phyloP scores from a whole-genome alignment of 2,888 invertebrate species.

The Fissipunctia ypsillon region DNA sequence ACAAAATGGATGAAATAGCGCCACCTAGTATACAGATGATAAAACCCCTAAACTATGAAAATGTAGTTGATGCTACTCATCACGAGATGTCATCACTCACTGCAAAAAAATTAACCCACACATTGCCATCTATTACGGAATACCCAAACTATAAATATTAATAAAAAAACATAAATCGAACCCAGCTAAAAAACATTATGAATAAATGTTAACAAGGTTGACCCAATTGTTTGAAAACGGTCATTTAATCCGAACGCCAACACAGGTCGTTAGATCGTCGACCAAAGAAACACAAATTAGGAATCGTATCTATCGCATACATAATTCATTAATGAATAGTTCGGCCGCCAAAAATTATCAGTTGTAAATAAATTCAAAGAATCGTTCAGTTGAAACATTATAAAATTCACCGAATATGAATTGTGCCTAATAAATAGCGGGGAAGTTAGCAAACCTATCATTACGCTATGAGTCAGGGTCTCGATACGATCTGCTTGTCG shows the following conservation, averaged over 20 bases:
- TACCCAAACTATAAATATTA: not conserved
- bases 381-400: constrained; percentile 69
- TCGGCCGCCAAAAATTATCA: constrained; percentile 67
- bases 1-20: not conserved
- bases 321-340: constrained; percentile 67
- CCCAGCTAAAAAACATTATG: not conserved
- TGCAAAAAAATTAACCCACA: not conserved
- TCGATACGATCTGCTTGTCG: constrained; percentile 73
- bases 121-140: constrained; percentile 6
- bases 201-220: not conserved
- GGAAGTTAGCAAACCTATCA: constrained; percentile 78
- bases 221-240: not conserved
- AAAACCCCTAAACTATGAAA: not conserved
- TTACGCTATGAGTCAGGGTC: constrained; percentile 80
- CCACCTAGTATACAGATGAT: constrained; percentile 12
- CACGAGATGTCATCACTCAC: constrained; percentile 42
- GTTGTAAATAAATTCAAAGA: constrained; percentile 73
- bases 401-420: constrained; percentile 79
- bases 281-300: constrained; percentile 52
- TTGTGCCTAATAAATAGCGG: constrained; percentile 78
- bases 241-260: not conserved
- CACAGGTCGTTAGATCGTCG: constrained; percentile 3
- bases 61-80: constrained; percentile 15
- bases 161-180: not conserved
- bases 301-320: constrained; percentile 58